A percentile compares a stretch with the other conserved stretches of the same genome.
phyloP scores from a whole-genome alignment of 1,140 invertebrate species.

The Diploscapter pachys region DNA sequence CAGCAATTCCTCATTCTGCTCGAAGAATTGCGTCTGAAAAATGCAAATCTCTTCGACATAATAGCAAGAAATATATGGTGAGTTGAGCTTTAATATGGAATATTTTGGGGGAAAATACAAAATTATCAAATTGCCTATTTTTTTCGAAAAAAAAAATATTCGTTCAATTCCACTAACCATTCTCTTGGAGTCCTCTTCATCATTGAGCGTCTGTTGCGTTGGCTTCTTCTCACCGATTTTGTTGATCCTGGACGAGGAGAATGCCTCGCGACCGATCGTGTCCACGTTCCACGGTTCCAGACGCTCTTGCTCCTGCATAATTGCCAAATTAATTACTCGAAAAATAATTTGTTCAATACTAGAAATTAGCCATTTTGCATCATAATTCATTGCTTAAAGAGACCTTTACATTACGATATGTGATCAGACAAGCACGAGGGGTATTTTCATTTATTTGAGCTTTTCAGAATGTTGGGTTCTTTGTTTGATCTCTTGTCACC shows the following conservation, averaged over 20 bases:
- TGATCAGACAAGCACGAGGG: no score
- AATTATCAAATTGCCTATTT: no score
- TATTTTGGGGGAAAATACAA: no score
- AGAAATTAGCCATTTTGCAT: no score
- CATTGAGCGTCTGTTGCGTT: slow-evolving; percentile 61
- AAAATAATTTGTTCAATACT: no score
- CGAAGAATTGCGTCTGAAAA: neutral
- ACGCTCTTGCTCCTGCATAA: slow-evolving; percentile 76
- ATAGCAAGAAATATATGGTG: no score
- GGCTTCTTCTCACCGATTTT: slow-evolving; percentile 62
- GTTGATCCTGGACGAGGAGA: slow-evolving; percentile 89
- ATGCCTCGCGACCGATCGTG: slow-evolving; percentile 94
- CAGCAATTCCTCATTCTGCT: neutral
- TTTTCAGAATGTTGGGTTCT: neutral
- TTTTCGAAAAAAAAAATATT: slow-evolving; percentile 5
- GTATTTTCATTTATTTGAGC: no score
- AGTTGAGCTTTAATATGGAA: no score
- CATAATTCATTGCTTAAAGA: no score
- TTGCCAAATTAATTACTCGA: neutral
- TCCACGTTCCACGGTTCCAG: slow-evolving; percentile 90
- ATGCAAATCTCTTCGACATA: no score
- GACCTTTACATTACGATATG: no score
- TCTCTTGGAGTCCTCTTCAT: slow-evolving; percentile 73
- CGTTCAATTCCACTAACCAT: slow-evolving; percentile 65
- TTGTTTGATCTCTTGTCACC: slow-evolving; percentile 7